These are phyloP conservation scores for Stichopus chloronotus DNA, from an alignment of 35 echinoderm and acorn worm genomes.

Conservation along the genomic window DNA sequence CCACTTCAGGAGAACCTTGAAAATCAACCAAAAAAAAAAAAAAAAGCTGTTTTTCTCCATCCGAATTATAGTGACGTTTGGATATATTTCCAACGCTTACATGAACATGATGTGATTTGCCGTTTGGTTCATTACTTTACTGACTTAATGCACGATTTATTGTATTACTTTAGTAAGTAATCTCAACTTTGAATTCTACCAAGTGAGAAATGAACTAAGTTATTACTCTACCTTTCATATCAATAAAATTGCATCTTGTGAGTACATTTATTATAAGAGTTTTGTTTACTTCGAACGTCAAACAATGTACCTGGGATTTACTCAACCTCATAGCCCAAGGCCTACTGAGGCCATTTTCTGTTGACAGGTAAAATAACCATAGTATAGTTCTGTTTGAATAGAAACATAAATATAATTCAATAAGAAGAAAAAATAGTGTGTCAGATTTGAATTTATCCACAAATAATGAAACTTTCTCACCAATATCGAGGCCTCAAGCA, in stretches of 20 bases:
- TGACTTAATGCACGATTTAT: too few relatives aligned
- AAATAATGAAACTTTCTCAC: background rate
- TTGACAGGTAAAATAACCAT: background rate
- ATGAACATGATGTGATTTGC: too few relatives aligned
- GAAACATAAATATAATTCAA: background rate
- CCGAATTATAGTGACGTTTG: too few relatives aligned
- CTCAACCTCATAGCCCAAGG: background rate
- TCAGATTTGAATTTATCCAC: background rate
- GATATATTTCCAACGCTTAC: too few relatives aligned
- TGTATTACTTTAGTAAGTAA: too few relatives aligned
- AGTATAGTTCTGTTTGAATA: background rate
- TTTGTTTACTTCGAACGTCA: background rate
- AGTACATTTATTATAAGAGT: background rate
- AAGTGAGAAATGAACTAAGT: too few relatives aligned
- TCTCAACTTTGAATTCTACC: too few relatives aligned
- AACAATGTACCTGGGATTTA: background rate
- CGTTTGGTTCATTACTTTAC: too few relatives aligned
- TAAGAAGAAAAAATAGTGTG: background rate
- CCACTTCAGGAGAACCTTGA: too few relatives aligned
- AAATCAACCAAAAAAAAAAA: too few relatives aligned
- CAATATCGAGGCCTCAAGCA: background rate
- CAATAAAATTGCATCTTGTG: background rate
- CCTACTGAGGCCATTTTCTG: background rate
- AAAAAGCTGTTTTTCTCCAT: too few relatives aligned
- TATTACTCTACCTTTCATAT: too few relatives aligned